Base-by-base conservation (phyloP, 2,113 vertebrate species). In the Neolamprologus falcicula region DNA sequence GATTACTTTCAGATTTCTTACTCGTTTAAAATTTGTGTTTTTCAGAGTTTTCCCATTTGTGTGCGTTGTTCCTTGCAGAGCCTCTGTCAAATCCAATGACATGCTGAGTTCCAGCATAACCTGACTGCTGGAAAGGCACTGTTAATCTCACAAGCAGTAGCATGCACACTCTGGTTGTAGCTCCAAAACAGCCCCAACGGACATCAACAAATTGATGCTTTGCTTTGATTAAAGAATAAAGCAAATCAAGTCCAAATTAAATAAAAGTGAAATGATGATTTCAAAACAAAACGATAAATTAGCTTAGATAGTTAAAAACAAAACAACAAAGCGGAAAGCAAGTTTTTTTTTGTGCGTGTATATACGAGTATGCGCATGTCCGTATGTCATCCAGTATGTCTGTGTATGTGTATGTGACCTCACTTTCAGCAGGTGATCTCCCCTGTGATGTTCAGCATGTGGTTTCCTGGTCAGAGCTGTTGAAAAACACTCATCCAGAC, bases 401-500 rank as follows among this genome's bases (percentile, higher is more conserved):
- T 88, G 84, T 87, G 81, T 84, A 52, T 85, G 80, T 90, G 88
- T 82, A 50, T 80, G 63, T 89, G 88, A 88, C 80, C 68, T 92
- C 52, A 54, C 81, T 93, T 90, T 90, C 82, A 94, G 88, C 93
- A 94, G 95, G 93, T 95, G 94, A 93, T 91, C 89, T 94, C 88
- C 93, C 87, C 79, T 88, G 92, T 93, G 93, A 93, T 91, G 89
- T 90, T 59, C 90, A 89, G 83, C 95, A 96, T 95, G 94, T 95
- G 95, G 90, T 94, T 94, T 95, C 89, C 90, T 91, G 91, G 89
- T 94, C 93, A 95, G 61, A 92, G 89, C 85, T 84, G 93, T 95
- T 93, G 93, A 86, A 83, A 86, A 24, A 89, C 83, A 86, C 82
- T 94, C 89, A 91, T 78, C 19, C 61, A 21, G 89, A 89, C 95